Evolutionary conservation across 2,113 vertebrate species (phyloP).

Genomic region (Aplodontia rufa): DNA sequence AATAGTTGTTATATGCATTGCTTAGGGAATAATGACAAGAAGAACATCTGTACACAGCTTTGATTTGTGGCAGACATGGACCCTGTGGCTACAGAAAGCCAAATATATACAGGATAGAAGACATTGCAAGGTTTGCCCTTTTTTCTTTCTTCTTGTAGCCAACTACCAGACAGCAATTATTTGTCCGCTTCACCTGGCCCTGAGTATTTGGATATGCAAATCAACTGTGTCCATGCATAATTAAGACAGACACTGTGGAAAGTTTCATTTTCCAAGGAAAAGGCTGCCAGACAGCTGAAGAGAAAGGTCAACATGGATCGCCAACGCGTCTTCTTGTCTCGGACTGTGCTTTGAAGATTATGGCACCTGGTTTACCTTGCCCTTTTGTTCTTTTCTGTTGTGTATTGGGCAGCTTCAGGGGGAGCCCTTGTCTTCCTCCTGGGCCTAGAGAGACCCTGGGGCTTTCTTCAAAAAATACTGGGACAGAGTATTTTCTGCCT

Average conservation of each 20-base stretch:
- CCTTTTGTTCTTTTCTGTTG: conserved; percentile 9
- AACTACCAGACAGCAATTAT: conserved; percentile 20
- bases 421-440: background rate
- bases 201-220: conserved; percentile 70
- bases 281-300: conserved; percentile 37
- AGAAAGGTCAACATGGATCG: conserved; percentile 43
- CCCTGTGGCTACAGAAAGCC: background rate
- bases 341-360: background rate
- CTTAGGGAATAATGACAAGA: background rate
- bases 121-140: background rate
- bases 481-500: background rate
- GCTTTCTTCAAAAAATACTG: background rate
- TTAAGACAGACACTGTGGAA: conserved; percentile 71
- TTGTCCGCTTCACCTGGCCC: background rate
- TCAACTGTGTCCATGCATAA: conserved; percentile 63
- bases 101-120: background rate
- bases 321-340: background rate
- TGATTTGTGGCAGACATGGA: background rate
- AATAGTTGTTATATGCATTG: background rate
- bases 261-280: conserved; percentile 66
- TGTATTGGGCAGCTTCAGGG: background rate
- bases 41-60: background rate
- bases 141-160: conserved; percentile 9
- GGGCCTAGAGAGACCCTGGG: background rate
- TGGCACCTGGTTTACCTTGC: background rate